phyloP scores from a whole-genome alignment of 1,140 invertebrate species.

The Nephila pilipes region DNA sequence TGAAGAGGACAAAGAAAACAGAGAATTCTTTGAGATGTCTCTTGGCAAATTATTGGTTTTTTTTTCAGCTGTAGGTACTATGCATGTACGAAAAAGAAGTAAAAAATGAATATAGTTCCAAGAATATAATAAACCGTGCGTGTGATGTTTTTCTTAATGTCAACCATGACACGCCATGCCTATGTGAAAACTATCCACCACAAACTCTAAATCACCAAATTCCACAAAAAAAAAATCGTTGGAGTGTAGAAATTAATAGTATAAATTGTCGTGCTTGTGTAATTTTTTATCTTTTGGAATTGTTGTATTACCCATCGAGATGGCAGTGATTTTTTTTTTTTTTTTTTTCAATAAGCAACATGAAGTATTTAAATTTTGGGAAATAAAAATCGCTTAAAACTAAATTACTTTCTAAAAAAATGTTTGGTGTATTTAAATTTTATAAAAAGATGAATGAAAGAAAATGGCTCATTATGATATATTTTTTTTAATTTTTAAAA shows the following conservation, averaged over 20 bases:
- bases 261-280: background rate
- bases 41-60: slow-evolving; percentile 55
- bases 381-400: too few species aligned
- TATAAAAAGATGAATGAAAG: too few species aligned
- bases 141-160: background rate
- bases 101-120: background rate
- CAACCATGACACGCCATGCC: background rate
- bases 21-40: slow-evolving; percentile 33
- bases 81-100: background rate
- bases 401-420: too few species aligned
- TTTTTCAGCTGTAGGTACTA: background rate
- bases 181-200: slow-evolving; percentile 4
- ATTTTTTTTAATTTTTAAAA: too few species aligned
- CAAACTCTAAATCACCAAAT: background rate
- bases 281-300: background rate
- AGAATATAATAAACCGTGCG: slow-evolving; percentile 27
- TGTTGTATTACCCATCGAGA: background rate
- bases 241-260: background rate
- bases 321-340: background rate
- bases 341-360: background rate
- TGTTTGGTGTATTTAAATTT: too few species aligned
- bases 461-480: too few species aligned
- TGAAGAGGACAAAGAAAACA: slow-evolving; percentile 28
- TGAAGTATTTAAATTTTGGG: background rate
- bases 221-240: background rate